phyloP scores from a whole-genome alignment of 2,797 vertebrate species.

The Mionectes olivaceus region DNA sequence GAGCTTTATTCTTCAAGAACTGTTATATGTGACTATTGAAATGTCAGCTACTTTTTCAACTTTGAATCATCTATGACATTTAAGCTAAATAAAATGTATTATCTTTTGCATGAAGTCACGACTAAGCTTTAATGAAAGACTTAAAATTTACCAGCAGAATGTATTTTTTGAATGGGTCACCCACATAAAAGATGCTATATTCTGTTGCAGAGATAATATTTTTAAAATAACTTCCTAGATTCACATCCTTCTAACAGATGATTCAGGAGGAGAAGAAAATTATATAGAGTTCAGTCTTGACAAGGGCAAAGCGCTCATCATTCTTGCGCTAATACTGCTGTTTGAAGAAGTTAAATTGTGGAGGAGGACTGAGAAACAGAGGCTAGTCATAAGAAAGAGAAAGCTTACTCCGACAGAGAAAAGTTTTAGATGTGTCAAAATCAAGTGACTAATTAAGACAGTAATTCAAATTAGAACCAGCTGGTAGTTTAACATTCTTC shows the following conservation, averaged over 20 bases:
- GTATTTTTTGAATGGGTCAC: conserved; percentile 23
- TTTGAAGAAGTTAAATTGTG: conserved; percentile 8
- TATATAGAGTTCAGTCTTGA: background rate
- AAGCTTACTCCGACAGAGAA: background rate
- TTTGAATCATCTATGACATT: background rate
- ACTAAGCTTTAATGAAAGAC: background rate
- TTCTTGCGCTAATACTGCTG: background rate
- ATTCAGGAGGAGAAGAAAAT: conserved; percentile 33
- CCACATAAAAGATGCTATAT: background rate
- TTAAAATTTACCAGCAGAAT: conserved; percentile 8
- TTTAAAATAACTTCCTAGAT: conserved; percentile 30
- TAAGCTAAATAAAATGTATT: conserved; percentile 3
- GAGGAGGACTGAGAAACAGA: background rate
- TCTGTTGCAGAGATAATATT: background rate
- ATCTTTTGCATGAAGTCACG: background rate
- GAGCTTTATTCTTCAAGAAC: background rate
- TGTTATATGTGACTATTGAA: background rate
- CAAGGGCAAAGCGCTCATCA: background rate
- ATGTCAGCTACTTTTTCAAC: background rate
- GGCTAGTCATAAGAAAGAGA: background rate
- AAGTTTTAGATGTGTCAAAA: conserved; percentile 42
- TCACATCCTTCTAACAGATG: background rate
- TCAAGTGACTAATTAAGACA: conserved; percentile 47
- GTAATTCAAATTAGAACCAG: conserved; percentile 36
- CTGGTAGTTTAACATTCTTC: conserved; percentile 17